Evolutionary conservation across 2,113 vertebrate species (phyloP).

Genomic region (Gorsachius goisagi): DNA sequence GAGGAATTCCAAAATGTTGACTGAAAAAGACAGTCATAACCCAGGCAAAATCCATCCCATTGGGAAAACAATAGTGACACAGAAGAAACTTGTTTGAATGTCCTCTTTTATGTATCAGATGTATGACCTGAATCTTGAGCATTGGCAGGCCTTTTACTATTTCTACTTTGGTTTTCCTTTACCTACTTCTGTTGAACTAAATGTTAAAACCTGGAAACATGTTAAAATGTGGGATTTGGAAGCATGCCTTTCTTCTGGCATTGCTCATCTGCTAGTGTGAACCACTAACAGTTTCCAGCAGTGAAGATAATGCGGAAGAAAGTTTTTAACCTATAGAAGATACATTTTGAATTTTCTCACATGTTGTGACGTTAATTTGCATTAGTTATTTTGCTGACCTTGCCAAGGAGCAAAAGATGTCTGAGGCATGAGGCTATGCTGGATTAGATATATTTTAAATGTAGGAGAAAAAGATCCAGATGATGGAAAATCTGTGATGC

Average conservation of each 20-base stretch:
- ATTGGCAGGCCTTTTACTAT: neutral
- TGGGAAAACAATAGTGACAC: neutral
- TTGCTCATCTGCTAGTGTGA: neutral
- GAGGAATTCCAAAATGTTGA: neutral
- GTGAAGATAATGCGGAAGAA: neutral
- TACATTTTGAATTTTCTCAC: neutral
- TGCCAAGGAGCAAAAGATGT: neutral
- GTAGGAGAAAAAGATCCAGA: neutral
- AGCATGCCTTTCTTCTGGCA: neutral
- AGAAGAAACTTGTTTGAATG: neutral
- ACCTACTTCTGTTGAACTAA: neutral
- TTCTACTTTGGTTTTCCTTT: neutral
- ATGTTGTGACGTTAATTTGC: neutral
- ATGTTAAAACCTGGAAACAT: neutral
- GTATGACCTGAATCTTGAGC: neutral
- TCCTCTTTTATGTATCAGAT: neutral
- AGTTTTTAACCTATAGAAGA: neutral
- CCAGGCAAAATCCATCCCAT: neutral
- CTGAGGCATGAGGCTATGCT: slow-evolving; percentile 43
- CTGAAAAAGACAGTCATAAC: neutral
- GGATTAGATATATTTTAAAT: slow-evolving; percentile 27
- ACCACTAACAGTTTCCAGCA: neutral
- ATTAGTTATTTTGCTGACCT: neutral
- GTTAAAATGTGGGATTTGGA: neutral
- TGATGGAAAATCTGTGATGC: neutral